Evolutionary conservation across 2,888 invertebrate species (phyloP).

Genomic region (Xestia c-nigrum): DNA sequence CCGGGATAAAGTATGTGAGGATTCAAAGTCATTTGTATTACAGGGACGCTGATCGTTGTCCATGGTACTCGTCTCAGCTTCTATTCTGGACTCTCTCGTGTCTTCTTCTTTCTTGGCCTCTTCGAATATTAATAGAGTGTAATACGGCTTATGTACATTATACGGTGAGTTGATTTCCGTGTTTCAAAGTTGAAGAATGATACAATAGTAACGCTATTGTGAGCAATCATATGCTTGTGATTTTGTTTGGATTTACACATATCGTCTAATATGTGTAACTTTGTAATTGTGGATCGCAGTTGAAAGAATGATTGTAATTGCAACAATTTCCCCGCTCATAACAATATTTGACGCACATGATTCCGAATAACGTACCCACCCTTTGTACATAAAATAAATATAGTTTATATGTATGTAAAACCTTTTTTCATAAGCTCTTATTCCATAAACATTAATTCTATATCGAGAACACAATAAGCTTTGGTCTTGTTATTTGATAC

Average conservation of each 20-base stretch:
- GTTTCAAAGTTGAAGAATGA: neutral
- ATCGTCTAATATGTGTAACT: neutral
- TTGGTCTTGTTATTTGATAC: slow-evolving; percentile 55
- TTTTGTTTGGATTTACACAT: neutral
- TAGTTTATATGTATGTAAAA: neutral
- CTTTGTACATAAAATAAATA: neutral
- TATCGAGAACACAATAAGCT: slow-evolving; percentile 43
- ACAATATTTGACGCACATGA: neutral
- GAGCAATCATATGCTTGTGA: neutral
- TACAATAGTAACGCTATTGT: neutral
- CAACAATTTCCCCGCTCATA: neutral
- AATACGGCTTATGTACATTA: slow-evolving; percentile 95
- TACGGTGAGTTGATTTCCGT: slow-evolving; percentile 89
- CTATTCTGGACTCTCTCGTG: slow-evolving; percentile 94
- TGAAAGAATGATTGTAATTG: neutral
- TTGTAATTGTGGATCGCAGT: neutral
- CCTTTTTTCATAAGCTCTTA: neutral
- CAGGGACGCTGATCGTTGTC: slow-evolving; percentile 88
- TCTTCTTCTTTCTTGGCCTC: slow-evolving; percentile 95
- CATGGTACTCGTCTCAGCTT: slow-evolving; percentile 93
- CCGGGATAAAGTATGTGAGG: slow-evolving; percentile 39
- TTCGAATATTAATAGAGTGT: slow-evolving; percentile 94
- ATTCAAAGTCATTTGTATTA: slow-evolving; percentile 65
- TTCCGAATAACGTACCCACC: neutral
- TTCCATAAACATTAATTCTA: slow-evolving; percentile 27